phyloP scores from a whole-genome alignment of 2,888 invertebrate species.

The Drosophila meridiana region DNA sequence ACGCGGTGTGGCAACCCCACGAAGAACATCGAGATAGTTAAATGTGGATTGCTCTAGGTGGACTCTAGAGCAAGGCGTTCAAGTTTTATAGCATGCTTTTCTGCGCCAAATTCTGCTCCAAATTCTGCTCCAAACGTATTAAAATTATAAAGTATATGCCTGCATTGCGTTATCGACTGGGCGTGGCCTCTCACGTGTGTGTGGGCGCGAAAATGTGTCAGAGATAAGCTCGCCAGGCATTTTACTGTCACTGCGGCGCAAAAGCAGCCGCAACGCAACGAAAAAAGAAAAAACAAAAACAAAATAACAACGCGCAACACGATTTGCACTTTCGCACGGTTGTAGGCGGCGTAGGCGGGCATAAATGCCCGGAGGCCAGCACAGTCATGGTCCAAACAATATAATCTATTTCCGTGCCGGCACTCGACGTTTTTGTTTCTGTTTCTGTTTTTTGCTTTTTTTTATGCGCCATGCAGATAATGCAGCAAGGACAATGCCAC shows the following conservation, averaged over 20 bases:
- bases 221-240: slow-evolving; percentile 73
- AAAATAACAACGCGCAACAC: slow-evolving; percentile 31
- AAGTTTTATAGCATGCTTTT: slow-evolving; percentile 45
- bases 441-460: neutral
- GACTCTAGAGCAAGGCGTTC: neutral
- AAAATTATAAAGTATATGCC: slow-evolving; percentile 70
- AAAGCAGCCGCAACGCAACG: neutral
- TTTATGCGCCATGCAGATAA: slow-evolving; percentile 50
- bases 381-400: slow-evolving; percentile 68
- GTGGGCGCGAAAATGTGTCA: slow-evolving; percentile 56
- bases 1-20: slow-evolving; percentile 78
- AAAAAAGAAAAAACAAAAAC: neutral
- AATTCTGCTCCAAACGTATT: slow-evolving; percentile 29
- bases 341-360: neutral
- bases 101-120: slow-evolving; percentile 33
- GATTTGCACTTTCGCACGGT: slow-evolving; percentile 68
- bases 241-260: slow-evolving; percentile 55
- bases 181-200: slow-evolving; percentile 37
- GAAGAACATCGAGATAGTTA: slow-evolving; percentile 60
- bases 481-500: slow-evolving; percentile 33
- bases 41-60: slow-evolving; percentile 29
- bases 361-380: slow-evolving; percentile 69
- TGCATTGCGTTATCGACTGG: slow-evolving; percentile 62
- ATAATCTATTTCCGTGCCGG: slow-evolving; percentile 73
- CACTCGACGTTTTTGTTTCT: slow-evolving; percentile 54